These are phyloP conservation scores for Poeciliopsis presidionis DNA, from an alignment of 2,797 vertebrate genomes.

Conservation along the genomic window DNA sequence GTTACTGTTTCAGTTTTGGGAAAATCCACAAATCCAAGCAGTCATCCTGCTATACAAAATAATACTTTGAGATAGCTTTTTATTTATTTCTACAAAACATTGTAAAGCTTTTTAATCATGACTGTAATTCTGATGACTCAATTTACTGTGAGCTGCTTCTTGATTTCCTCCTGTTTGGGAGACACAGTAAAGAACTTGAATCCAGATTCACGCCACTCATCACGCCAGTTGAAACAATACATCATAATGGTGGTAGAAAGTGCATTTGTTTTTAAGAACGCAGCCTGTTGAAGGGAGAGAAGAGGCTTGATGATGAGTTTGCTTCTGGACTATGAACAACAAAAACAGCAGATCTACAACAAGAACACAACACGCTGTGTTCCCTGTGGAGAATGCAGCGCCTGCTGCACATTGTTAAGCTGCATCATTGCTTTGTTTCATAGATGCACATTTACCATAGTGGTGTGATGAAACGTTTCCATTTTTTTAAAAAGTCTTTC, in stretches of 20 bases:
- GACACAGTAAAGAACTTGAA: neutral
- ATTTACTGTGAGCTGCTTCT: neutral
- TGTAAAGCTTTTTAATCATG: neutral
- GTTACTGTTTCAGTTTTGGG: neutral
- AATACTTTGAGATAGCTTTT: neutral
- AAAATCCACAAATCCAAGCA: neutral
- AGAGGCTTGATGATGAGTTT: constrained; percentile 28
- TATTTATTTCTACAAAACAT: neutral
- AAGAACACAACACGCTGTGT: neutral
- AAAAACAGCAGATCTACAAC: constrained; percentile 2
- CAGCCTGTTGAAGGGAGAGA: constrained; percentile 15
- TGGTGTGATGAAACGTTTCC: constrained; percentile 11
- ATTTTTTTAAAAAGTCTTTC: neutral
- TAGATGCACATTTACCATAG: neutral
- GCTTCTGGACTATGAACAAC: constrained; percentile 12
- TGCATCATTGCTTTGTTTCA: constrained; percentile 1
- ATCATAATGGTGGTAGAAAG: constrained; percentile 3
- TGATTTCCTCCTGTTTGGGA: neutral
- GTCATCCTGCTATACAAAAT: neutral
- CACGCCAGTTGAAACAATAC: constrained; percentile 12
- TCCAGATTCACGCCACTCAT: constrained; percentile 16
- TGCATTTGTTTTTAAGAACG: constrained; percentile 24
- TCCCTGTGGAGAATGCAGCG: neutral
- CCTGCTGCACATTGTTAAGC: neutral
- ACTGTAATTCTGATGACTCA: neutral